These are phyloP conservation scores for Lytechinus variegatus DNA, from an alignment of 35 echinoderm and acorn worm species.

Conservation along the genomic window DNA sequence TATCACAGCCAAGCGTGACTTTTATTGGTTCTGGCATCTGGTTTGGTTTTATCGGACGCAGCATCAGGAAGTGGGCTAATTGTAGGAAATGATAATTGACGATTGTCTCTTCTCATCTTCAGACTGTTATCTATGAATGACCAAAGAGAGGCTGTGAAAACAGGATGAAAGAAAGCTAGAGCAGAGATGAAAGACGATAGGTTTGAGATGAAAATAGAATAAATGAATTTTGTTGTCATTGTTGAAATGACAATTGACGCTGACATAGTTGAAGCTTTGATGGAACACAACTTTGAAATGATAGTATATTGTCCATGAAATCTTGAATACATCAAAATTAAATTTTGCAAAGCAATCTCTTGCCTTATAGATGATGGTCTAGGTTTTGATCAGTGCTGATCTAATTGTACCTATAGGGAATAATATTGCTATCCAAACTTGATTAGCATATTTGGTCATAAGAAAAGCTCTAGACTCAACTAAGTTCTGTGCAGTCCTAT, in stretches of 20 bases:
- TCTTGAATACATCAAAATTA: neutral
- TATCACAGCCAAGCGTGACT: neutral
- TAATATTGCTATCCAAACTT: no score
- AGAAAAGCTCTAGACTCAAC: no score
- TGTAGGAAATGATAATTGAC: constrained; percentile 12
- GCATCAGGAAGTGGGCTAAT: neutral
- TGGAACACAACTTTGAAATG: no score
- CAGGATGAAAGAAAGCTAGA: neutral
- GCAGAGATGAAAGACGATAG: neutral
- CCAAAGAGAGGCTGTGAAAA: neutral
- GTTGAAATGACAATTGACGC: neutral
- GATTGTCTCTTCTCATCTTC: neutral
- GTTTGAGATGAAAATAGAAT: no score
- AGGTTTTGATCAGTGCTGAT: no score
- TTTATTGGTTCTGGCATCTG: neutral
- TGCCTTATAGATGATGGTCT: no score
- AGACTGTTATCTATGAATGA: neutral
- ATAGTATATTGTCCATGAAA: no score
- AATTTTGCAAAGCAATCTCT: neutral
- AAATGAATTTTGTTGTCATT: neutral
- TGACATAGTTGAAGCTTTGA: neutral
- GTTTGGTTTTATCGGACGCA: neutral
- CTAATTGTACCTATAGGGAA: no score
- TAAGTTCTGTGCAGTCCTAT: no score
- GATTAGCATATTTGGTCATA: no score